Conservation (phyloP, 2,888 invertebrate genomes). For the Incurvaria masculella region DNA sequence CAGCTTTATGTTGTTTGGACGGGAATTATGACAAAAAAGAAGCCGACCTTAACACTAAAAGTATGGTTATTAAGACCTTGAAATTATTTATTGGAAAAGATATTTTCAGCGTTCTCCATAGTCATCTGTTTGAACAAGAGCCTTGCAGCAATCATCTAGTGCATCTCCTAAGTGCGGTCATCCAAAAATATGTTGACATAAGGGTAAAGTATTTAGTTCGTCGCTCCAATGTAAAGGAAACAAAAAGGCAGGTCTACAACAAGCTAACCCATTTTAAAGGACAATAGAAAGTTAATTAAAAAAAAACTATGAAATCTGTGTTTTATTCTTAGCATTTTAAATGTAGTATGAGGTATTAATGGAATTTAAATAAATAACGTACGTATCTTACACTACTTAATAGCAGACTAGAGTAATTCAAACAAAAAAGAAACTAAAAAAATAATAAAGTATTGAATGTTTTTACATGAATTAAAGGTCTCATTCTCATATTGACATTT, state of each 20-base stretch:
- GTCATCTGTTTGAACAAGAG: slow-evolving; percentile 7
- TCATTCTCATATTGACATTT: too few species aligned
- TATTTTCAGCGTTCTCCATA: slow-evolving; percentile 6
- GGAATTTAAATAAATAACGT: too few species aligned
- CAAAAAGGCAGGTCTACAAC: neutral
- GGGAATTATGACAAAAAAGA: neutral
- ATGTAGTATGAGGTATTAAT: too few species aligned
- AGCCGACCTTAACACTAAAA: neutral
- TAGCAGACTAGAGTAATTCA: too few species aligned
- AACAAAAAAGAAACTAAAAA: too few species aligned
- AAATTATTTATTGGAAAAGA: slow-evolving; percentile 7
- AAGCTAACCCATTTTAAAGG: neutral
- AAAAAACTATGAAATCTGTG: too few species aligned
- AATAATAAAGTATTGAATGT: too few species aligned
- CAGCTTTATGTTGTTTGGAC: neutral
- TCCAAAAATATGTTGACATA: slow-evolving; percentile 9
- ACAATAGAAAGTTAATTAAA: neutral
- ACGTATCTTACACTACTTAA: too few species aligned
- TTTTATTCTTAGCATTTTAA: too few species aligned
- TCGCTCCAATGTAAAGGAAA: neutral
- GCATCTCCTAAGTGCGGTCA: slow-evolving; percentile 4
- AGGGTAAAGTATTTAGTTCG: slow-evolving; percentile 8
- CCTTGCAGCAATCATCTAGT: slow-evolving; percentile 7
- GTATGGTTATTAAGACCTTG: slow-evolving; percentile 3
- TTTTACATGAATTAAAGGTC: too few species aligned